Evolutionary conservation across 1,140 invertebrate genomes (phyloP).

Genomic region (Drepana arcuata): DNA sequence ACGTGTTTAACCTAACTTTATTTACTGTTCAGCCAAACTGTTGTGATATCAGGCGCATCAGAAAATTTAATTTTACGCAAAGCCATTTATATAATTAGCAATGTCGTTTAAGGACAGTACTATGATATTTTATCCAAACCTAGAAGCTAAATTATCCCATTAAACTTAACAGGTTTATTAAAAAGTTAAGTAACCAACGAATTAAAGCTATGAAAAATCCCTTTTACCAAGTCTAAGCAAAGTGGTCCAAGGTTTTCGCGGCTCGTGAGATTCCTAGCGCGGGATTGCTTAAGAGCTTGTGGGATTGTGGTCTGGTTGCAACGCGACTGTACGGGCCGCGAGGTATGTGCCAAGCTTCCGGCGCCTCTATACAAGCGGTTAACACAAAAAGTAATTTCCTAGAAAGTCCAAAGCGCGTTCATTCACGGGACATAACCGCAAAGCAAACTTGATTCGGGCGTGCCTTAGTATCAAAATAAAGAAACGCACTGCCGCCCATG

Average conservation of each 20-base stretch:
- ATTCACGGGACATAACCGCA: constrained; percentile 27
- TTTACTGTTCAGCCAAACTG: no score
- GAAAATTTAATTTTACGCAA: no score
- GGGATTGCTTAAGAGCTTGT: constrained; percentile 31
- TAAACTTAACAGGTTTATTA: no score
- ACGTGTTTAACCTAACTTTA: no score
- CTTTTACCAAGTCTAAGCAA: constrained; percentile 24
- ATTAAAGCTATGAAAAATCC: constrained; percentile 17
- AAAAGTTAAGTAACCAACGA: constrained; percentile 11
- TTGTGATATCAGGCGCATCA: no score
- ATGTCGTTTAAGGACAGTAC: no score
- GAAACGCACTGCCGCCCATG: constrained; percentile 19
- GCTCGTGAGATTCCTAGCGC: constrained; percentile 22
- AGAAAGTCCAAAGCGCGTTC: constrained; percentile 38
- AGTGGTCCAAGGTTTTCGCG: constrained; percentile 31
- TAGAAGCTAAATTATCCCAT: no score
- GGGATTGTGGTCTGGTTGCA: no score
- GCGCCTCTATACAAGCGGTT: constrained; percentile 21
- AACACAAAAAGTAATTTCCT: constrained; percentile 34
- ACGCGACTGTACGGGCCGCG: constrained; percentile 19
- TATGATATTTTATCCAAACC: no score
- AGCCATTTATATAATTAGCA: no score
- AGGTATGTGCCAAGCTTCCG: constrained; percentile 39
- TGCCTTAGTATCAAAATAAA: constrained; percentile 28
- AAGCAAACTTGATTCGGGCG: constrained; percentile 4